phyloP scores from a whole-genome alignment of 2,113 vertebrate genomes.

The Acrocephalus kingi region DNA sequence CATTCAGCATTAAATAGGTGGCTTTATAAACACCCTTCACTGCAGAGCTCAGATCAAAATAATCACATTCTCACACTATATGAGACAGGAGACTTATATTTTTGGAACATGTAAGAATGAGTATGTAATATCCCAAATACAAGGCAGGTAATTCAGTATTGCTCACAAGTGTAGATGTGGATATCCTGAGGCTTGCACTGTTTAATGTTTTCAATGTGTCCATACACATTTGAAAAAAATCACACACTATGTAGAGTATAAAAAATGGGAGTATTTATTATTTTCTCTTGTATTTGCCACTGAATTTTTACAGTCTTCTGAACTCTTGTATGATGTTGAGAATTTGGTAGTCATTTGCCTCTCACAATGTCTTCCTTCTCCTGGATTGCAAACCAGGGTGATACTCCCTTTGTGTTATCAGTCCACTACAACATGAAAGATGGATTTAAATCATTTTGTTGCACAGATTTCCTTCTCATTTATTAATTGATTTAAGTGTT shows the following conservation, averaged over 20 bases:
- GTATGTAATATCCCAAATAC: neutral
- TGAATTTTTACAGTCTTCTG: neutral
- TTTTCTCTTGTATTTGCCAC: neutral
- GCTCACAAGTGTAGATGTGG: neutral
- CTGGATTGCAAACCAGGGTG: neutral
- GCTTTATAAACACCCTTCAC: neutral
- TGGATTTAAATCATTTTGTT: neutral
- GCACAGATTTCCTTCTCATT: neutral
- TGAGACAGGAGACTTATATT: neutral
- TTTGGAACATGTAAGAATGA: neutral
- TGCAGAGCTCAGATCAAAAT: neutral
- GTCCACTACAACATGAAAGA: neutral
- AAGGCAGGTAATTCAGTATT: neutral
- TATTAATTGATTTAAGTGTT: neutral
- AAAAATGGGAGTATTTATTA: neutral
- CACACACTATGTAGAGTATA: rapidly evolving
- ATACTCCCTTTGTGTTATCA: neutral
- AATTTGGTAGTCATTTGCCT: neutral
- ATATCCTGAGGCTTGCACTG: neutral
- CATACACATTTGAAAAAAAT: neutral
- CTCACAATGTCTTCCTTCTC: neutral
- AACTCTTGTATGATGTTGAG: neutral
- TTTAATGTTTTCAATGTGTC: neutral
- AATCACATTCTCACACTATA: rapidly evolving
- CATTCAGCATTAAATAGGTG: neutral